Evolutionary conservation across 1,140 invertebrate species (phyloP), one percentile per base, ranked within the genome.

Genomic region (Pantala flavescens): DNA sequence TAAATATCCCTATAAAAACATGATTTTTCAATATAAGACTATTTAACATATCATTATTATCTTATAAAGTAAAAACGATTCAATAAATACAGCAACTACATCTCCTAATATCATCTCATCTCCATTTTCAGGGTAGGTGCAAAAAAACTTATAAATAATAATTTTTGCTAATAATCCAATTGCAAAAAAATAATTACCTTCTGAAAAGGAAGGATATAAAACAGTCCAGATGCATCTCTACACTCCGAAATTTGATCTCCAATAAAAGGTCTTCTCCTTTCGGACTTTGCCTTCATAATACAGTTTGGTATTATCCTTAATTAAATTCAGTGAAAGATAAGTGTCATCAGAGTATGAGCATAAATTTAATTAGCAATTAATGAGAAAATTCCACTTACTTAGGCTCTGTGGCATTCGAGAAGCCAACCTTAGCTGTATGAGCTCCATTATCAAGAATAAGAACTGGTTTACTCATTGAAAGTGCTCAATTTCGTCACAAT

Each of bases 221-320:
- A 99, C 0, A 99, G 82, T 1, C 95, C 94, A 0, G 96, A 98
- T 3, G 93, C 90, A 82, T 99, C 98, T 71, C 96, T 87, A 81
- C 97, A 99, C 77, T 99, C 97, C 76, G 98, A 93, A 23, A 98
- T 90, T 84, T 94, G 95, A 82, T 93, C 91, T 0, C 93, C 97
- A 71, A 99, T 90, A 81, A 98, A 99, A 0, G 94, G 90, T 75
- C 97, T 87, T 0, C 96, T 88, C 73, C 94, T 84, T 82, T 99
- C 97, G 78, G 93, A 96, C 83, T 98, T 98, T 0, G 96, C 95
- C 87, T 99, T 99, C 87, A 97, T 97, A 43, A 99, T 95, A 79
- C 94, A 96, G 83, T 99, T 99, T 3, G 96, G 95, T 78, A 98
- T 88, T 19, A 94, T 79, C 81, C 93, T 90, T 77, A 73, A 82